Percentiles rank a stretch among this genome's conserved stretches.
Conservation (phyloP, 1,140 invertebrate genomes). For the Propsilocerus akamusi region DNA sequence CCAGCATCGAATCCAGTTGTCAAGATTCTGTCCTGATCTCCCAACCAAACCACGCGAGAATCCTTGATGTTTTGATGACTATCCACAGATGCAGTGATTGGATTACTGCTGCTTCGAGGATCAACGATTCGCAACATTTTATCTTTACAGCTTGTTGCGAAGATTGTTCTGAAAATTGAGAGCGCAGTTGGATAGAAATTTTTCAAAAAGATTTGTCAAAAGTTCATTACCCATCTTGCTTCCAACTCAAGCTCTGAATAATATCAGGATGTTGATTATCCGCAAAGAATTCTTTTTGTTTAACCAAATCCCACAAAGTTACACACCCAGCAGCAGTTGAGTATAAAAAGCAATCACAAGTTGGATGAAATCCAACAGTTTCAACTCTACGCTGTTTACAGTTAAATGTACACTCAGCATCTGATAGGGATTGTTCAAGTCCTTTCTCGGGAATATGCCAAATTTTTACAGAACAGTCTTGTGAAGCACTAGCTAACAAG, state of each 20-base stretch:
- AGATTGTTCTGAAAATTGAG: not conserved
- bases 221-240: constrained; percentile 54
- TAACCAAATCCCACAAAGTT: constrained; percentile 71
- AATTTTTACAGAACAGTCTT: constrained; percentile 75
- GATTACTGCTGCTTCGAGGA: constrained; percentile 40
- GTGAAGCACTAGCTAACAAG: constrained; percentile 71
- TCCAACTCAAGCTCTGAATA: constrained; percentile 71
- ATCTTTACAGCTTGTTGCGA: constrained; percentile 50
- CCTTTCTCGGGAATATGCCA: constrained; percentile 71
- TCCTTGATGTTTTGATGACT: constrained; percentile 82
- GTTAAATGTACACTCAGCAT: constrained; percentile 60
- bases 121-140: constrained; percentile 67
- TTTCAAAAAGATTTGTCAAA: not conserved
- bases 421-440: constrained; percentile 54
- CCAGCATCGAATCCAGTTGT: constrained; percentile 64
- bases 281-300: constrained; percentile 57
- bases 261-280: constrained; percentile 64
- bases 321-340: constrained; percentile 63
- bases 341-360: constrained; percentile 65
- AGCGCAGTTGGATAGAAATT: not conserved
- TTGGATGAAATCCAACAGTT: constrained; percentile 70
- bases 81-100: constrained; percentile 40
- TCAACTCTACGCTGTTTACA: constrained; percentile 67
- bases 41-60: constrained; percentile 75
- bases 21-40: constrained; percentile 58